Conservation (phyloP, 2,888 invertebrate genomes). For the Parelbella ahira region DNA sequence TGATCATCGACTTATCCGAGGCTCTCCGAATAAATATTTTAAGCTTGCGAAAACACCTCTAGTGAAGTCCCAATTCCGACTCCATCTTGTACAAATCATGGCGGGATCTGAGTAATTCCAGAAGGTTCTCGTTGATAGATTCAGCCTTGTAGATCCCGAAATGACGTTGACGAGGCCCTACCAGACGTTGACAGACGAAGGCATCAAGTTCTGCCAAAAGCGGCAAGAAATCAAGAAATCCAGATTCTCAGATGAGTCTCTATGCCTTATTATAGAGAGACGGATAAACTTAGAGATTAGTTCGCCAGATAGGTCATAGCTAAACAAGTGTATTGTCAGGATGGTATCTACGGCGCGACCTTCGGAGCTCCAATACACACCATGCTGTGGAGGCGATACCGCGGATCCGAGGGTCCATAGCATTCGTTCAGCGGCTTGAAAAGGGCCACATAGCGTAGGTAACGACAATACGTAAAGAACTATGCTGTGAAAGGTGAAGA, state of each 20-base stretch:
- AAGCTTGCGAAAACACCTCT: neutral
- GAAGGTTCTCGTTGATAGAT: too few relatives aligned
- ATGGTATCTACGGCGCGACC: too few relatives aligned
- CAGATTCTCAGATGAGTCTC: conserved; percentile 2
- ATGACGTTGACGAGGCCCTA: too few relatives aligned
- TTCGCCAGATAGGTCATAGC: conserved; percentile 1
- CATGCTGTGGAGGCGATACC: neutral
- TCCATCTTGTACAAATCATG: neutral
- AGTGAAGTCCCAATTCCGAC: neutral
- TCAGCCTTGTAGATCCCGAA: too few relatives aligned
- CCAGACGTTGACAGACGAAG: neutral
- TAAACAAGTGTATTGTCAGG: too few relatives aligned
- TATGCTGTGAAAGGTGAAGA: too few relatives aligned
- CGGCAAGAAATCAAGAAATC: neutral
- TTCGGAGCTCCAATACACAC: neutral
- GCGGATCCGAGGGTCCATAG: conserved; percentile 1
- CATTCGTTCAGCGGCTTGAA: neutral
- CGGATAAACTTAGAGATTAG: neutral
- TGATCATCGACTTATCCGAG: conserved; percentile 26
- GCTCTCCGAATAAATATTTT: conserved; percentile 20
- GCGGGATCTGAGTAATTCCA: too few relatives aligned
- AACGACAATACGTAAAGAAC: neutral
- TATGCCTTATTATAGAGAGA: neutral
- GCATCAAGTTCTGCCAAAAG: neutral
- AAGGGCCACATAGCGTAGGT: neutral